These are phyloP conservation scores for Hemicordylus capensis DNA, from an alignment of 2,113 vertebrate genomes.

Conservation along the genomic window DNA sequence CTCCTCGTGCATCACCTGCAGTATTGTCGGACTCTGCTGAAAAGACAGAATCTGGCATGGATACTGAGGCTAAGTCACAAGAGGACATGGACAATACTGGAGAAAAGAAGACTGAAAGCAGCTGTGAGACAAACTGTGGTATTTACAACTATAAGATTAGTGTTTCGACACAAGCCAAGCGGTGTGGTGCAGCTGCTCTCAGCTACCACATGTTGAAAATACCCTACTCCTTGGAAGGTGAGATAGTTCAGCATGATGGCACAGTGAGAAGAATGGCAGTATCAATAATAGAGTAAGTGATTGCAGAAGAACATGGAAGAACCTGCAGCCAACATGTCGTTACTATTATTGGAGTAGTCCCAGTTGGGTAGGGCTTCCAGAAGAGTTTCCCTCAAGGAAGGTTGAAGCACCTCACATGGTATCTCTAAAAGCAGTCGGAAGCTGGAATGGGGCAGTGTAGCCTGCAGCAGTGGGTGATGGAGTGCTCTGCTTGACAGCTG, in stretches of 20 bases:
- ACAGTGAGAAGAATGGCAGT: slow-evolving; percentile 13
- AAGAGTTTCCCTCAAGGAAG: not conserved
- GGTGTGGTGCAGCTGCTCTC: slow-evolving; percentile 16
- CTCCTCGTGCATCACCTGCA: not conserved
- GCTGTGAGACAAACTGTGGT: slow-evolving; percentile 8
- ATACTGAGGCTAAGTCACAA: not conserved
- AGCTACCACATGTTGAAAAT: slow-evolving; percentile 4
- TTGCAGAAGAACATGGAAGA: not conserved
- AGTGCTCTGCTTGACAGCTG: not conserved
- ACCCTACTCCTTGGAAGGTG: not conserved
- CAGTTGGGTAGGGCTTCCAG: not conserved
- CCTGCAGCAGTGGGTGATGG: not conserved
- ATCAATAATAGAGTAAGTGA: slow-evolving; percentile 49
- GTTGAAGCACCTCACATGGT: not conserved
- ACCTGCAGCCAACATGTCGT: not conserved
- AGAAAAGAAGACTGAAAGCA: not conserved
- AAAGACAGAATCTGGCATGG: not conserved
- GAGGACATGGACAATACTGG: not conserved
- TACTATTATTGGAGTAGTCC: not conserved
- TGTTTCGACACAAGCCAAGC: not conserved
- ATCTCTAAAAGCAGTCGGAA: not conserved
- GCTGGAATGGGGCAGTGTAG: not conserved
- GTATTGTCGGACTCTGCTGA: not conserved
- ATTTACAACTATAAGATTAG: slow-evolving; percentile 7
- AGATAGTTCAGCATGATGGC: not conserved